These are phyloP conservation scores for Lepidurus couesii DNA, from an alignment of 1,140 invertebrate species.

Conservation along the genomic window DNA sequence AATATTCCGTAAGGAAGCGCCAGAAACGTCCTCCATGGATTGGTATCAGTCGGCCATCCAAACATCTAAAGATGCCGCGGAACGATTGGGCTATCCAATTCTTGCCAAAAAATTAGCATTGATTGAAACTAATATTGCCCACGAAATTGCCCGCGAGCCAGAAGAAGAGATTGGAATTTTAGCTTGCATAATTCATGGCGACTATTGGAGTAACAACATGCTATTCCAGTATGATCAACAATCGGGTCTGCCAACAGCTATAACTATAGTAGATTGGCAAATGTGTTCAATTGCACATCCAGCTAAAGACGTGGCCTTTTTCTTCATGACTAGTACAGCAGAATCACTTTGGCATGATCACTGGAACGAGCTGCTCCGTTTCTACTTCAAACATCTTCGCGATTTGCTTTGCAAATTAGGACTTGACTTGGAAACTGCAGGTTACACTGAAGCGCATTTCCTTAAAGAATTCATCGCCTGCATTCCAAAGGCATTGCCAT, in stretches of 20 bases:
- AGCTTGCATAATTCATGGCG: neutral
- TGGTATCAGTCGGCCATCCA: neutral
- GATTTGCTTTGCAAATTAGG: slow-evolving; percentile 3
- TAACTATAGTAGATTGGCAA: slow-evolving; percentile 30
- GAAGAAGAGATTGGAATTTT: neutral
- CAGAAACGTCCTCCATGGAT: neutral
- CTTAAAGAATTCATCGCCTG: neutral
- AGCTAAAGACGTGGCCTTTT: slow-evolving; percentile 31
- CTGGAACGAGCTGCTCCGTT: slow-evolving; percentile 15
- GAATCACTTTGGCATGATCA: slow-evolving; percentile 18
- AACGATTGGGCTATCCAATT: neutral
- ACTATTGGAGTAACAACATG: neutral
- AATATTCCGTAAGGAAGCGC: neutral
- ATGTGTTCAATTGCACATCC: slow-evolving; percentile 28
- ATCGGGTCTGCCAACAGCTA: neutral
- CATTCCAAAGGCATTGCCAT: neutral
- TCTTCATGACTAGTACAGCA: slow-evolving; percentile 26
- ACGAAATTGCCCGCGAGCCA: neutral
- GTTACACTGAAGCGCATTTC: slow-evolving; percentile 20
- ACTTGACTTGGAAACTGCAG: neutral
- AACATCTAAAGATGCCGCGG: neutral
- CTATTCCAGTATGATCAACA: neutral
- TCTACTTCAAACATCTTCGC: slow-evolving; percentile 15
- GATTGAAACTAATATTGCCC: neutral
- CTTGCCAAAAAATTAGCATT: neutral